Conservation (phyloP, 2,888 invertebrate species). For the Xylophagus ater region DNA sequence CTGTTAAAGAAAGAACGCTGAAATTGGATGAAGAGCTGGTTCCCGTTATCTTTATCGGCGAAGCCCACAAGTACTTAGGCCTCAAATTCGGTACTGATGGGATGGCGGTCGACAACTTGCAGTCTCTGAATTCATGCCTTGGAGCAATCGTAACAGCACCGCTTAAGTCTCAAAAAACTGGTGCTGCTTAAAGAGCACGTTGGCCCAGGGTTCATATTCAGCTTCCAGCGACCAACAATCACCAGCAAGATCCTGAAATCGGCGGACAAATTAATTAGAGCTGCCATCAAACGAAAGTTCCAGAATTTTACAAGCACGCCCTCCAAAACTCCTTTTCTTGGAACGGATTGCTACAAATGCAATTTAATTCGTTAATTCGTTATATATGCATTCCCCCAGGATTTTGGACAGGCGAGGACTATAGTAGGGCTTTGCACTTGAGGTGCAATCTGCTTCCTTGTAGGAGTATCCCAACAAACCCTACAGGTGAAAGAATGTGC, state of each 20-base stretch:
- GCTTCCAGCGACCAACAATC: background rate
- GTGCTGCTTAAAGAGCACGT: background rate
- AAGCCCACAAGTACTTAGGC: background rate
- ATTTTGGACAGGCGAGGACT: background rate
- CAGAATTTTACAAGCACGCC: background rate
- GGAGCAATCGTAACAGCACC: background rate
- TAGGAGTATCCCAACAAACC: background rate
- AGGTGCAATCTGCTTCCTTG: background rate
- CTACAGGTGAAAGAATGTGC: background rate
- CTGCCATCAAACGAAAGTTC: background rate
- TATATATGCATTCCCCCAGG: background rate
- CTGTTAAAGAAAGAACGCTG: background rate
- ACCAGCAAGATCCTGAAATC: background rate
- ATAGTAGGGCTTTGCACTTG: background rate
- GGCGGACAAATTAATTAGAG: background rate
- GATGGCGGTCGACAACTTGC: background rate
- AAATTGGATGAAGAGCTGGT: background rate
- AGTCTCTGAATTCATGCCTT: background rate
- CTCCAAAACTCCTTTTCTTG: background rate
- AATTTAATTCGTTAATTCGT: background rate
- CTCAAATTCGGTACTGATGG: background rate
- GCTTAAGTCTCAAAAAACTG: conserved; percentile 4
- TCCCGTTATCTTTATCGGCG: background rate
- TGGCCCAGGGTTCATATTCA: background rate
- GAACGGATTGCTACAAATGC: background rate